Conservation (phyloP, 1,140 invertebrate species). For the Rhagoletis zephyria region DNA sequence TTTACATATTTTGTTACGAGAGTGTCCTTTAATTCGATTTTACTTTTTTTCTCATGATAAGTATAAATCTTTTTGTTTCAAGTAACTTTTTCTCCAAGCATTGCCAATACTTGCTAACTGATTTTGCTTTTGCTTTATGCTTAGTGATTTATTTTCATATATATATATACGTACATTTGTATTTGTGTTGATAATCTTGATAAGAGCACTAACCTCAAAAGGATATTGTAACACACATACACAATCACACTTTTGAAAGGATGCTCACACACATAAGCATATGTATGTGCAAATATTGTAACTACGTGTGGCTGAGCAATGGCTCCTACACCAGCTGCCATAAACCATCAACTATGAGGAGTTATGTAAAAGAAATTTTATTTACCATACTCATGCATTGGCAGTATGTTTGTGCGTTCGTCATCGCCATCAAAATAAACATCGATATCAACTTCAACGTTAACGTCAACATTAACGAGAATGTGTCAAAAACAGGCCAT, state of each 20-base stretch:
- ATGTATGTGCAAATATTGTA: neutral
- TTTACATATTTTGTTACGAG: neutral
- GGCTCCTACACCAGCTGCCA: neutral
- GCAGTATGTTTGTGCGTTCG: slow-evolving; percentile 3
- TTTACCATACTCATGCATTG: neutral
- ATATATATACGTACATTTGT: neutral
- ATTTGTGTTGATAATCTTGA: slow-evolving; percentile 5
- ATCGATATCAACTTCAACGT: slow-evolving; percentile 17
- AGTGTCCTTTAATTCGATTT: neutral
- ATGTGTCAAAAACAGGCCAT: slow-evolving; percentile 19
- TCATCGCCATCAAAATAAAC: slow-evolving; percentile 18
- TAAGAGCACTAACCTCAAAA: slow-evolving; percentile 17
- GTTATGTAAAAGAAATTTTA: neutral
- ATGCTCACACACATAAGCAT: neutral
- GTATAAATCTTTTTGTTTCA: neutral
- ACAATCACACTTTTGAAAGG: neutral
- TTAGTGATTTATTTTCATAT: neutral
- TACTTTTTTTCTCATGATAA: neutral
- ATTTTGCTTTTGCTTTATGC: neutral
- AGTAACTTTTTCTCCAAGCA: too few species aligned
- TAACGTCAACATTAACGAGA: slow-evolving; percentile 31
- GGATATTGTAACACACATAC: neutral
- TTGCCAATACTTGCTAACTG: neutral
- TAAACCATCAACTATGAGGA: slow-evolving; percentile 2
- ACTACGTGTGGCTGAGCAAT: neutral